Percentiles rank a stretch among this genome's conserved stretches.
phyloP scores from a whole-genome alignment of 2,797 vertebrate species.

The Discoglossus pictus region DNA sequence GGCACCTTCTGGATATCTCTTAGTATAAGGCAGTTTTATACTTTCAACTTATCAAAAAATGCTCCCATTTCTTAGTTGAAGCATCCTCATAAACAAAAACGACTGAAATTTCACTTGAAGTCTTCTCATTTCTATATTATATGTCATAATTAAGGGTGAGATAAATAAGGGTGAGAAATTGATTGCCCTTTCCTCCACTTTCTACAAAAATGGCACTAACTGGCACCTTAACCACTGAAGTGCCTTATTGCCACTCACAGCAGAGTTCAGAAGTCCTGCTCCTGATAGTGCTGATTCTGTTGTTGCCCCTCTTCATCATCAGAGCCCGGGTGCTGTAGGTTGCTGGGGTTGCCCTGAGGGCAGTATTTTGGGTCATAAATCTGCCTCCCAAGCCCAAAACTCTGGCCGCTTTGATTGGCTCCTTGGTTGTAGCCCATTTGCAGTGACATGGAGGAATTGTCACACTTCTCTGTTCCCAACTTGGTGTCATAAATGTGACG shows the following conservation, averaged over 20 bases:
- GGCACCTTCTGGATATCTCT: not conserved
- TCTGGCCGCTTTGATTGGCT: slow-evolving; percentile 88
- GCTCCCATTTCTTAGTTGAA: too few species aligned
- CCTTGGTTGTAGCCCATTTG: slow-evolving; percentile 93
- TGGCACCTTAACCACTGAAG: not conserved
- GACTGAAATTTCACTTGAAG: too few species aligned
- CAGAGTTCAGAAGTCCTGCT: slow-evolving; percentile 58
- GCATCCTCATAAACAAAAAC: too few species aligned
- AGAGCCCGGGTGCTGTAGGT: slow-evolving; percentile 49
- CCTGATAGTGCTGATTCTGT: slow-evolving; percentile 69
- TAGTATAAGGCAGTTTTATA: not conserved
- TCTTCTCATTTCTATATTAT: not conserved
- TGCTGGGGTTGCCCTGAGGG: slow-evolving; percentile 67
- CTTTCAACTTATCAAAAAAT: too few species aligned
- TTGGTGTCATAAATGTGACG: slow-evolving; percentile 91
- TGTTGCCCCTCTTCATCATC: slow-evolving; percentile 55
- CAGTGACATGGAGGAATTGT: slow-evolving; percentile 91
- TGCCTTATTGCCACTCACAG: not conserved
- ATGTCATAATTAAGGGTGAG: not conserved
- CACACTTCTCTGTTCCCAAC: slow-evolving; percentile 86
- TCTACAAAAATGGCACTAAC: not conserved
- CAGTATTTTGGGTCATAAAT: slow-evolving; percentile 94
- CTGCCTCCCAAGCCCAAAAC: slow-evolving; percentile 88
- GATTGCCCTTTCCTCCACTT: too few species aligned
- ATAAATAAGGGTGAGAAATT: not conserved